A percentile compares a stretch with the other conserved stretches of the same genome.
Conservation (phyloP, 2,888 invertebrate species). For the Platycheirus albimanus region DNA sequence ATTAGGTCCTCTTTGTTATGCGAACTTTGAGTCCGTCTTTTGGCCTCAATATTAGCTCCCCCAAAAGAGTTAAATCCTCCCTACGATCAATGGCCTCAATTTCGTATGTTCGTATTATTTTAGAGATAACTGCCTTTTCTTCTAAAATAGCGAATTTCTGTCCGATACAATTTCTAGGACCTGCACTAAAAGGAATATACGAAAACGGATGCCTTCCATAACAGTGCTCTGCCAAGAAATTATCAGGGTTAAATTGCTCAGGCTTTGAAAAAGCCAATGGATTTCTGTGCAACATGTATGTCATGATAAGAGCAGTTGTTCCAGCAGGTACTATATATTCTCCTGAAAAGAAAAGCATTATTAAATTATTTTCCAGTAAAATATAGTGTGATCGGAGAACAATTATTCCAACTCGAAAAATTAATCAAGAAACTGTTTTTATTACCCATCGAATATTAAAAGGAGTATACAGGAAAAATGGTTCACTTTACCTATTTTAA, state of each 20-base stretch:
- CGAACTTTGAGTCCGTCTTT: constrained; percentile 84
- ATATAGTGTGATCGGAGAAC: too few relatives aligned
- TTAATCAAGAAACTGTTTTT: too few relatives aligned
- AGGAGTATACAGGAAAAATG: too few relatives aligned
- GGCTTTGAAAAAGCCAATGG: constrained; percentile 87
- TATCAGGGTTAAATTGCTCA: constrained; percentile 87
- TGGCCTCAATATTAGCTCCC: constrained; percentile 86
- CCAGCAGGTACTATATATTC: constrained; percentile 82
- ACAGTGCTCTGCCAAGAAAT: constrained; percentile 87
- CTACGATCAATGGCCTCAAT: constrained; percentile 84
- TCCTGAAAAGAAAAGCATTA: constrained; percentile 77
- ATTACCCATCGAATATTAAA: too few relatives aligned
- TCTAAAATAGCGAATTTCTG: constrained; percentile 85
- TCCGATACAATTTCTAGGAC: constrained; percentile 85
- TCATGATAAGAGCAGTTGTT: constrained; percentile 85
- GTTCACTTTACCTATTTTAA: constrained; percentile 84
- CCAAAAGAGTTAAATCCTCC: constrained; percentile 84
- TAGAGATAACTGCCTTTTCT: constrained; percentile 85
- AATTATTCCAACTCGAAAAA: too few relatives aligned
- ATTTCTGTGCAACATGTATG: constrained; percentile 87
- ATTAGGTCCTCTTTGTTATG: constrained; percentile 80
- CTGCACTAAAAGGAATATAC: constrained; percentile 88
- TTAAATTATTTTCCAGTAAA: too few relatives aligned
- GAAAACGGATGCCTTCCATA: constrained; percentile 86
- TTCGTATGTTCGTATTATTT: constrained; percentile 84